Base-by-base conservation (phyloP, 2,888 invertebrate species). In the Itoplectis maculator region DNA sequence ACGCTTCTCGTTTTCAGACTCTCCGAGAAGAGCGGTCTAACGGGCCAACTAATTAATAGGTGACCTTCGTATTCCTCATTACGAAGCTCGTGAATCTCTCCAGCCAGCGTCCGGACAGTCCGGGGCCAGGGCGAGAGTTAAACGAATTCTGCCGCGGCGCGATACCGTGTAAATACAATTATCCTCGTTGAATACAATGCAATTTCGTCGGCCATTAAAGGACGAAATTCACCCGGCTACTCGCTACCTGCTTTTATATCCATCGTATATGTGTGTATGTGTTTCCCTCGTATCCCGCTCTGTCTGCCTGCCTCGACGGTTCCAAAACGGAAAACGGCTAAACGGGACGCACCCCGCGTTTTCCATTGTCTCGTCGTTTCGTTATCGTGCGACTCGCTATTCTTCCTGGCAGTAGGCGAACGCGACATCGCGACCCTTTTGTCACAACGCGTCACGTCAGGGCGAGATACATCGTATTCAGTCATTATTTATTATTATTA, bases 131-230 rank as follows among this genome's bases (percentile, higher is more conserved):
- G 49, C 56, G 72, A 49, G 68, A 51, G 61, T 61, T 68, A 45
- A 79, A 74, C 37, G 74, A 79, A 66, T 74, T 69, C 69, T 54
- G 69, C 42, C 40, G 69, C 74, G 70, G n/a, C 23, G 54, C 63
- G 69, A 47, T 63, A 47, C 74, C 35, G 7, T 74, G 79, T 74
- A 79, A 79, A 79, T 79, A 74, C 51, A 69, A 79, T 74, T 79
- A 79, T 69, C 45, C 20, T 51, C 69, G 74, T 56, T 75, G 74
- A 69, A 69, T 74, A 69, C 63, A 69, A 79, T 74, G 79, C 61
- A 79, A 69, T 79, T 74, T 69, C 63, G 63, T 42, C 54, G n/a
- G 69, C 54, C 69, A 47, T 69, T 63, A 74, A 63, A 54, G 68
- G 45, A 42, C 74, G 76, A 61, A 76, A 76, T 76, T 68, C 68